These are phyloP conservation scores for Aptenodytes forsteri DNA, from an alignment of 2,113 vertebrate genomes.

Conservation along the genomic window DNA sequence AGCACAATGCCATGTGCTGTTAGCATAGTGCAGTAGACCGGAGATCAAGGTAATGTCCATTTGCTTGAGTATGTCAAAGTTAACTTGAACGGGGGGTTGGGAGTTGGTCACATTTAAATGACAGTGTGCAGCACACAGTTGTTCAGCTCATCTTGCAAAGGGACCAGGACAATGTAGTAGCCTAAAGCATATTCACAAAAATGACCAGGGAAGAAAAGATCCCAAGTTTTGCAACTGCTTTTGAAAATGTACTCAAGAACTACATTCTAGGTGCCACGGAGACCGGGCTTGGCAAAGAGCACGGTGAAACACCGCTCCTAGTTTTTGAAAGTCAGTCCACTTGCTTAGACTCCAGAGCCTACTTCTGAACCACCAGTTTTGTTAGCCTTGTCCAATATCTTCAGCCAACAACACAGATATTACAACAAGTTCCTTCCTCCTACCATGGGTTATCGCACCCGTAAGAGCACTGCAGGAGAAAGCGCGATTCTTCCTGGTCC, in stretches of 20 bases:
- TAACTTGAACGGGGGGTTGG: background rate
- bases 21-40: background rate
- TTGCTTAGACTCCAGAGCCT: background rate
- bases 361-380: background rate
- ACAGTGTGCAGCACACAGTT: background rate
- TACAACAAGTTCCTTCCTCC: background rate
- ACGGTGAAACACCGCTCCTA: background rate
- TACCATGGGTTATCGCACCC: background rate
- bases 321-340: background rate
- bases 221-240: background rate
- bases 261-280: background rate
- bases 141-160: background rate
- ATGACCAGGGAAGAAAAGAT: background rate
- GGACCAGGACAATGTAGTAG: background rate
- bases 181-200: background rate
- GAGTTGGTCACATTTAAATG: background rate
- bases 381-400: background rate
- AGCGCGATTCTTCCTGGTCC: background rate
- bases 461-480: background rate
- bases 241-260: background rate
- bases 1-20: background rate
- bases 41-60: background rate
- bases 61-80: background rate
- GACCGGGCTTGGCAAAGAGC: background rate
- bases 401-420: background rate